Percentiles rank a stretch among this genome's conserved stretches.
These are phyloP conservation scores for Pygoscelis adeliae DNA, from an alignment of 2,113 vertebrate genomes.

Conservation along the genomic window DNA sequence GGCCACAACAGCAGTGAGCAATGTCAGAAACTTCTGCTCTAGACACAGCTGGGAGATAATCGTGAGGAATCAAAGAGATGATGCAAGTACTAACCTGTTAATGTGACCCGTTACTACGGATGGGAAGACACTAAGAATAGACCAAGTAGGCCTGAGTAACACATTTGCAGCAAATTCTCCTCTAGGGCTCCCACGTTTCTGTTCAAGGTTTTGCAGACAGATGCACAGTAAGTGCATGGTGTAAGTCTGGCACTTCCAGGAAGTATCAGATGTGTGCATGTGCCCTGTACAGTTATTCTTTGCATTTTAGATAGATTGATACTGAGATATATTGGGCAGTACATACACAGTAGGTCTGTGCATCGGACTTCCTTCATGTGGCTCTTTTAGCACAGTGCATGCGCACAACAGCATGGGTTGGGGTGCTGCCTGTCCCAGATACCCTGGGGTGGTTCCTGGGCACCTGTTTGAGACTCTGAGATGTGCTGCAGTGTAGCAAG, in stretches of 20 bases:
- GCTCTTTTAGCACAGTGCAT: neutral
- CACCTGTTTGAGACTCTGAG: neutral
- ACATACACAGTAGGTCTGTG: neutral
- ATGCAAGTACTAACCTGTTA: neutral
- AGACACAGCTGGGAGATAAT: neutral
- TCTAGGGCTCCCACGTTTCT: neutral
- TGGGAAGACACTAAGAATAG: neutral
- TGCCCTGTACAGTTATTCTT: neutral
- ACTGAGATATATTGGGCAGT: neutral
- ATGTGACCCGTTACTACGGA: fast-evolving
- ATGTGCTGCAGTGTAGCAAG: neutral
- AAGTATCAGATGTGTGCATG: neutral
- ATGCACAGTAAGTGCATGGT: neutral
- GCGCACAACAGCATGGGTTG: neutral
- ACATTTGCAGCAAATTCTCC: neutral
- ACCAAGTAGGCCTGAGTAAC: neutral
- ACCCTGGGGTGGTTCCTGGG: neutral
- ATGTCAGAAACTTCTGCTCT: neutral
- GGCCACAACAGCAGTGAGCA: neutral
- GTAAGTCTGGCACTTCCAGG: neutral
- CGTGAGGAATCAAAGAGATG: neutral
- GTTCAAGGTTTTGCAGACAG: neutral
- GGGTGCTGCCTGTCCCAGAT: neutral
- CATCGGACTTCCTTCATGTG: neutral
- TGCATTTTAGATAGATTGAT: neutral